Evolutionary conservation across 2,113 vertebrate genomes (phyloP).

Genomic region (Malurus cyaneus): DNA sequence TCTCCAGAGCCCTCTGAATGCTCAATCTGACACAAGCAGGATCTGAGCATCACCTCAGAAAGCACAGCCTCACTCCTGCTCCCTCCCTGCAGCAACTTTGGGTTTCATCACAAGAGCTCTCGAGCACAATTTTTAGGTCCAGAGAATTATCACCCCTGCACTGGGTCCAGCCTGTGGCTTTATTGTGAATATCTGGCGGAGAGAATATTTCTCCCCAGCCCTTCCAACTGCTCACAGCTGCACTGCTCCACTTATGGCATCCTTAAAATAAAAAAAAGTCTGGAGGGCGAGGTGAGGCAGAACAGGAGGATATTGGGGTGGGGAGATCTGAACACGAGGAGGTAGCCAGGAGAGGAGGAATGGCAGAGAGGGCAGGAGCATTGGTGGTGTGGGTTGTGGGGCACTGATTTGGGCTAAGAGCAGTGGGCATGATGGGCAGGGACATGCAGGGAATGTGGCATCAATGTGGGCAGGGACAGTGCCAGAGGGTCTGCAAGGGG

Average conservation of each 20-base stretch:
- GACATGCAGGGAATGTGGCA: rapidly evolving
- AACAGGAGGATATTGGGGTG: background rate
- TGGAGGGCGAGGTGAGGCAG: background rate
- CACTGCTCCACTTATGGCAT: background rate
- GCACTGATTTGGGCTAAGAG: no score
- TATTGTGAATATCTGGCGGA: background rate
- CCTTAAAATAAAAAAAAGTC: background rate
- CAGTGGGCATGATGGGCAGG: background rate
- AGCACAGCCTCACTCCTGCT: background rate
- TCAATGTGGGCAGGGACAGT: background rate
- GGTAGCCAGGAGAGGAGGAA: background rate
- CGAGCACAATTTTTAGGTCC: background rate
- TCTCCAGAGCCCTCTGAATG: background rate
- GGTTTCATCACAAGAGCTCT: background rate
- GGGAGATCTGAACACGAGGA: background rate
- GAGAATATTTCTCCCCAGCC: background rate
- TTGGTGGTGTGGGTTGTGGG: background rate
- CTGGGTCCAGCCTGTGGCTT: background rate
- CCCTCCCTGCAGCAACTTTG: background rate
- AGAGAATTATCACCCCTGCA: background rate
- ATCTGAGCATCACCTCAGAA: background rate
- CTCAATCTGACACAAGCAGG: background rate
- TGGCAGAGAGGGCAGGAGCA: background rate
- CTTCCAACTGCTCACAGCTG: background rate
- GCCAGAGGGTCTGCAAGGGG: background rate